phyloP scores from a whole-genome alignment of 2,888 invertebrate species.

The Isotomurus palustris region DNA sequence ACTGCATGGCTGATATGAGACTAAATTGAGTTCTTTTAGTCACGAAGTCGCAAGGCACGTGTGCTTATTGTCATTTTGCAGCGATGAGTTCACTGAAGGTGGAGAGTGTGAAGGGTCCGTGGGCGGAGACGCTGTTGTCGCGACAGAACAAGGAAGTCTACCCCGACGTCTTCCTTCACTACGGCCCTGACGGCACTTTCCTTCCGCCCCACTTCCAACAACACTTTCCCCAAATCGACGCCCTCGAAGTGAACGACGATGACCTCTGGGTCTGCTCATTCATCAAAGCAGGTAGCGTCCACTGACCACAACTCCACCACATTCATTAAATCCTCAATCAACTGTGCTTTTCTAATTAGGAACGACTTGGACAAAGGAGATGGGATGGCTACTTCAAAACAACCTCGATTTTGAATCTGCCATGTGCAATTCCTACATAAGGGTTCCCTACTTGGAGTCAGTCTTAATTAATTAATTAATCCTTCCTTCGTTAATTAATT shows the following conservation, averaged over 20 bases:
- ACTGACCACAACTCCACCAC: not conserved
- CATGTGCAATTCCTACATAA: constrained; percentile 5
- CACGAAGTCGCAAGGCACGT: too few species aligned
- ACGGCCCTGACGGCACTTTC: constrained; percentile 15
- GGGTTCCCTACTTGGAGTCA: constrained; percentile 25
- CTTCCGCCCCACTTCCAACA: constrained; percentile 15
- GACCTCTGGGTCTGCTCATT: constrained; percentile 26
- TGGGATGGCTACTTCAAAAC: constrained; percentile 23
- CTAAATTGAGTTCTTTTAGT: too few species aligned
- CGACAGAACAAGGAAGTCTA: constrained; percentile 13
- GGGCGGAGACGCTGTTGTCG: constrained; percentile 9
- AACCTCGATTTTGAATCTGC: constrained; percentile 18
- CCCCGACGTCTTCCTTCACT: constrained; percentile 16
- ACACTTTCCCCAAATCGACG: constrained; percentile 5
- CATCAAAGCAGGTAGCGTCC: constrained; percentile 15
- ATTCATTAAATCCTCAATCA: not conserved
- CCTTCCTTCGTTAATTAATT: not conserved
- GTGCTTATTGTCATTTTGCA: too few species aligned
- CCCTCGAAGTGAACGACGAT: constrained; percentile 17
- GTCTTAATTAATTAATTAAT: not conserved
- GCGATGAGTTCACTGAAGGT: too few species aligned
- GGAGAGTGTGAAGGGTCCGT: too few species aligned
- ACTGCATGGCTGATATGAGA: too few species aligned
- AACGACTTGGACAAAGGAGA: constrained; percentile 27
- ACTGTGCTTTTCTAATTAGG: constrained; percentile 6